Percentiles rank a stretch among this genome's conserved stretches.
phyloP scores from a whole-genome alignment of 1,140 invertebrate species.

The Eubasilissa regina region DNA sequence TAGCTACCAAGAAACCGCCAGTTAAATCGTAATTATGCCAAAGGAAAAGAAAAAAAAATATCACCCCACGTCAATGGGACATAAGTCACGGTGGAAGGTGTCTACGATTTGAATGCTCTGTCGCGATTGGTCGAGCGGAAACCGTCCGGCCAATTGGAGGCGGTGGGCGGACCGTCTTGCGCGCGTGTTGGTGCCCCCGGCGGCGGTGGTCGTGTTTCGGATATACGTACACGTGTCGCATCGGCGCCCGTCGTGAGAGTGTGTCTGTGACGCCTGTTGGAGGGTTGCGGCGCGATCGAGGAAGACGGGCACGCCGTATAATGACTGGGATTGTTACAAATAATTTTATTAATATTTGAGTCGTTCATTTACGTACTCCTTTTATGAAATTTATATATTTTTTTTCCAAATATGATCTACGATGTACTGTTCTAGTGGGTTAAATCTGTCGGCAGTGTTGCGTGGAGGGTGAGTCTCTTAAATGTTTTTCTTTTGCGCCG shows the following conservation, averaged over 20 bases:
- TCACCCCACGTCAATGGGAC: background rate
- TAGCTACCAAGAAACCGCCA: slow-evolving; percentile 14
- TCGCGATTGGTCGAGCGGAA: slow-evolving; percentile 55
- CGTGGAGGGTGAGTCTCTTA: too few species aligned
- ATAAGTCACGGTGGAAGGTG: slow-evolving; percentile 48
- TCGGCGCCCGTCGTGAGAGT: background rate
- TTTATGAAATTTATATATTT: too few species aligned
- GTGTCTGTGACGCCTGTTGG: slow-evolving; percentile 9
- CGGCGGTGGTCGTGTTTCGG: background rate
- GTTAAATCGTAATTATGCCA: slow-evolving; percentile 27
- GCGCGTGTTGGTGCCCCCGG: slow-evolving; percentile 23
- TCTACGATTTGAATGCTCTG: slow-evolving; percentile 30
- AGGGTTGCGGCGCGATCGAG: slow-evolving; percentile 13
- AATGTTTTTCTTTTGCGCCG: too few species aligned
- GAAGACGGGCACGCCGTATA: background rate
- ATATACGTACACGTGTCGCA: slow-evolving; percentile 18
- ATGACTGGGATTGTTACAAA: background rate
- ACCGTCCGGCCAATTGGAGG: slow-evolving; percentile 48
- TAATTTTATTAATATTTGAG: background rate
- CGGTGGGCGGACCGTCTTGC: slow-evolving; percentile 45
- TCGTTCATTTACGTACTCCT: background rate
- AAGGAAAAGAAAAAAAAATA: slow-evolving; percentile 17
- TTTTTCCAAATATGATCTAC: too few species aligned
- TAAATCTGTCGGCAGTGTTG: too few species aligned
- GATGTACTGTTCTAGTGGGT: too few species aligned